Base-by-base conservation (phyloP, 1,140 invertebrate species). In the Macrobrachium nipponense region DNA sequence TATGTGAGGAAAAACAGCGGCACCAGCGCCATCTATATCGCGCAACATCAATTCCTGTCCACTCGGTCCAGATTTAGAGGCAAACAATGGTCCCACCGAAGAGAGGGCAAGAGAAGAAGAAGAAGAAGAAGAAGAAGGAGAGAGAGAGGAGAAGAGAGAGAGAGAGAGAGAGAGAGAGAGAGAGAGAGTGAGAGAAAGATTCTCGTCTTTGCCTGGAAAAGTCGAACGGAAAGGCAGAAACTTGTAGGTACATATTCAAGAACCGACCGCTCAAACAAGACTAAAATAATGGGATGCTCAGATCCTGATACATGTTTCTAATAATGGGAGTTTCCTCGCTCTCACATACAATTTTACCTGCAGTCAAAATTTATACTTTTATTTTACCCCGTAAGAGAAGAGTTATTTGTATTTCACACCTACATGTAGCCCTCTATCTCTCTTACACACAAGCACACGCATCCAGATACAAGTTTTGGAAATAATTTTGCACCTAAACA, bases 1-100 rank as follows among this genome's bases (percentile, higher is more conserved):
- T 84, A 84, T 78, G 75, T 77, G 82, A 84, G 82, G 82, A 84
- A 84, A 84, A 84, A 84, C 82, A 84, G 36, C 75, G 82, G 82
- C 82, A 78, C 11, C 43, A 84, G 82, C 82, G 82, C 82, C 82
- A 84, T 84, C 82, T 84, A 84, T 84, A 84, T 84, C 73, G 82
- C 70, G 73, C 82, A 66, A 70, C 82, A 84, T 84, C 82, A 84
- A 84, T 84, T 84, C 72, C 82, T 78, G 82, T 84, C 82, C 82
- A 84, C 82, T 84, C 82, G 14, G 73, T 78, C 82, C 82, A 75
- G 82, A 84, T 84, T 84, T 84, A 84, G 36, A 43, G 73, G 18
- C 82, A 84, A 84, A 84, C 82, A 84, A 78, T 84, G 64, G 82
- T 61, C 73, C 60, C 10, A 44, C 72, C 17, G 75, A 77, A 59